Evolutionary conservation across 2,113 vertebrate species (phyloP).

Genomic region (Caretta caretta): DNA sequence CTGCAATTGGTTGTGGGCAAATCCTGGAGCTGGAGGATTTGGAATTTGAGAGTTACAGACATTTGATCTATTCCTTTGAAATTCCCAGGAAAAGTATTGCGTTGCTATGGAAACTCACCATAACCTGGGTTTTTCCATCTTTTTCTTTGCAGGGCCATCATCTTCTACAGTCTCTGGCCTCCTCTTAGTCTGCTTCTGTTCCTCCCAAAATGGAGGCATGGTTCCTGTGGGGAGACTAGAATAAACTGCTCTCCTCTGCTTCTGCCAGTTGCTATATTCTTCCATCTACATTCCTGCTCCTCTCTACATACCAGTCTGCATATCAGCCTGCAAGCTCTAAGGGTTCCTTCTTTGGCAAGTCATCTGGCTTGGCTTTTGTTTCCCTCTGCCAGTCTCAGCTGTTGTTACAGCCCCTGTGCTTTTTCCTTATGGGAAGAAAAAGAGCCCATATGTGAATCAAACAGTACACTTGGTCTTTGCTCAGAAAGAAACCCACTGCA

Average conservation of each 20-base stretch:
- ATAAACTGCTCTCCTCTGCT: not conserved
- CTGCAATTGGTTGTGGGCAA: not conserved
- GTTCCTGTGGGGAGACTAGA: not conserved
- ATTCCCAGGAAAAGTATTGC: constrained; percentile 63
- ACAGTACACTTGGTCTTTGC: not conserved
- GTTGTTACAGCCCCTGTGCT: not conserved
- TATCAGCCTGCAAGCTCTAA: not conserved
- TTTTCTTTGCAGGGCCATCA: constrained; percentile 53
- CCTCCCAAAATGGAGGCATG: not conserved
- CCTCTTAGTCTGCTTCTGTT: not conserved
- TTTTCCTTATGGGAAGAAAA: not conserved
- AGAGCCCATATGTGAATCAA: not conserved
- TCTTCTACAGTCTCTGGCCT: constrained; percentile 36
- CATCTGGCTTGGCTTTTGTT: not conserved
- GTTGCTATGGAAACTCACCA: constrained; percentile 70
- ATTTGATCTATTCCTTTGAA: constrained; percentile 50
- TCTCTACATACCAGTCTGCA: not conserved
- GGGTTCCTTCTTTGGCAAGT: not conserved
- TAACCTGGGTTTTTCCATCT: constrained; percentile 51
- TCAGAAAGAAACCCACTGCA: not conserved
- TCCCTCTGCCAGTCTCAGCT: not conserved
- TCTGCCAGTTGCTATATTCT: not conserved
- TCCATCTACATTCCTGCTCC: not conserved
- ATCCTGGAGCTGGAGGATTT: not conserved
- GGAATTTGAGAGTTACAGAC: constrained; percentile 48